Percentiles rank a stretch among this genome's conserved stretches.
These are phyloP conservation scores for Pluvianellus socialis DNA, from an alignment of 2,113 vertebrate genomes.

Conservation along the genomic window DNA sequence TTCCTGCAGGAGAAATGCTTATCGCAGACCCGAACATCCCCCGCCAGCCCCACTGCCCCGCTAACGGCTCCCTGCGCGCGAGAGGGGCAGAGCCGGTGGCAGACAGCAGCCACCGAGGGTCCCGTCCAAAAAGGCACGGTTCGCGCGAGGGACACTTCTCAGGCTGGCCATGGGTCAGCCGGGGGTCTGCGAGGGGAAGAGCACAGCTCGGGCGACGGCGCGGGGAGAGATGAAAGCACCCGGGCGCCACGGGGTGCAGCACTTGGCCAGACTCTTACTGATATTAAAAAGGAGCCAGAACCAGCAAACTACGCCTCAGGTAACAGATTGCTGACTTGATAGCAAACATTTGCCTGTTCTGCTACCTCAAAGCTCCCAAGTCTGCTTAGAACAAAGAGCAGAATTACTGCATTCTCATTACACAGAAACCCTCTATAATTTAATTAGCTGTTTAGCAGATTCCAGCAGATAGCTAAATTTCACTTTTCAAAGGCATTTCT, in stretches of 20 bases:
- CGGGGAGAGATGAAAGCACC: neutral
- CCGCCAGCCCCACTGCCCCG: no score
- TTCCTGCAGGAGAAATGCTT: no score
- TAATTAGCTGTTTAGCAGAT: slow-evolving; percentile 6
- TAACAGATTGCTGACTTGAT: slow-evolving; percentile 1
- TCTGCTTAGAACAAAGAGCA: slow-evolving; percentile 18
- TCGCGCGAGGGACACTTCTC: neutral
- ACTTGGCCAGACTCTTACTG: neutral
- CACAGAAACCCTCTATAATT: neutral
- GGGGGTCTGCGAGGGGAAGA: neutral
- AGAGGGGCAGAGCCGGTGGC: neutral
- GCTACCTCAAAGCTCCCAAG: neutral
- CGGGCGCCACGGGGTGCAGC: neutral
- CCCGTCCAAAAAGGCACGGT: neutral
- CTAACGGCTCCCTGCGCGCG: no score
- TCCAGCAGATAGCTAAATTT: slow-evolving; percentile 22
- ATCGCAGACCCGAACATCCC: no score
- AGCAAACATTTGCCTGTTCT: neutral
- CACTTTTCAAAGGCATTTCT: slow-evolving; percentile 24
- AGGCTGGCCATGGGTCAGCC: neutral
- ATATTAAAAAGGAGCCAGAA: neutral
- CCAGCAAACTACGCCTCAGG: neutral
- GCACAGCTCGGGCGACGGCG: neutral
- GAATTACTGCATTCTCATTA: slow-evolving; percentile 3
- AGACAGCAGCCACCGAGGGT: neutral